Conservation (phyloP, 2,888 invertebrate species). For the Scaptodrosophila latifasciaeformis region DNA sequence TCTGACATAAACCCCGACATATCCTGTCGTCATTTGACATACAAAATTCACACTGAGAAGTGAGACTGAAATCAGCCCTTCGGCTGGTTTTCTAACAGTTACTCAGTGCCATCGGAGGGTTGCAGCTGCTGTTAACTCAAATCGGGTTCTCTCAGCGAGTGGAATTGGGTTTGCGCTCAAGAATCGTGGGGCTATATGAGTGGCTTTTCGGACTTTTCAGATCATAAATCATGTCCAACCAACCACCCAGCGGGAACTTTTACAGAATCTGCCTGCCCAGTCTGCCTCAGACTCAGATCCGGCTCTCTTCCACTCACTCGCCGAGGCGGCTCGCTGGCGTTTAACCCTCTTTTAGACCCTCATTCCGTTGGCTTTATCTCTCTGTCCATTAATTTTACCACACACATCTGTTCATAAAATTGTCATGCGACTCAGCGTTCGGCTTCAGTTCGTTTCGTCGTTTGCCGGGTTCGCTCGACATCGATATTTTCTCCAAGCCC, state of each 20-base stretch:
- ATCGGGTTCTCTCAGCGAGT: background rate
- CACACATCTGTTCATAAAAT: slow-evolving; percentile 69
- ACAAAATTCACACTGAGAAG: slow-evolving; percentile 27
- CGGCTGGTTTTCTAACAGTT: too few species aligned
- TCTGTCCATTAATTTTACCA: slow-evolving; percentile 69
- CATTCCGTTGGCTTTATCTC: slow-evolving; percentile 51
- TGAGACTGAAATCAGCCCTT: too few species aligned
- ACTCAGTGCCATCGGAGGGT: too few species aligned
- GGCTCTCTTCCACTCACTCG: background rate
- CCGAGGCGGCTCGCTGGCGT: slow-evolving; percentile 1
- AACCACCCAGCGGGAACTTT: background rate
- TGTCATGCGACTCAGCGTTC: slow-evolving; percentile 58
- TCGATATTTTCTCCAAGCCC: too few species aligned
- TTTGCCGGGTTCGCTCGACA: too few species aligned
- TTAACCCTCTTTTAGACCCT: slow-evolving; percentile 46
- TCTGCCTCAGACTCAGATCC: slow-evolving; percentile 9
- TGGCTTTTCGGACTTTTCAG: slow-evolving; percentile 1
- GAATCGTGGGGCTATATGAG: background rate
- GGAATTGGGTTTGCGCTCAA: background rate
- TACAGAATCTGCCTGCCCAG: too few species aligned
- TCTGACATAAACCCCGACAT: background rate
- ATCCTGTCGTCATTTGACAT: slow-evolving; percentile 34
- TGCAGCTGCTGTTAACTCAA: too few species aligned
- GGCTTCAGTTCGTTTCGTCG: slow-evolving; percentile 50
- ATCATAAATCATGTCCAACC: slow-evolving; percentile 36